Percentiles rank a stretch among this genome's conserved stretches.
Evolutionary conservation across 2,797 vertebrate genomes (phyloP).

Genomic region (Dallia pectoralis): DNA sequence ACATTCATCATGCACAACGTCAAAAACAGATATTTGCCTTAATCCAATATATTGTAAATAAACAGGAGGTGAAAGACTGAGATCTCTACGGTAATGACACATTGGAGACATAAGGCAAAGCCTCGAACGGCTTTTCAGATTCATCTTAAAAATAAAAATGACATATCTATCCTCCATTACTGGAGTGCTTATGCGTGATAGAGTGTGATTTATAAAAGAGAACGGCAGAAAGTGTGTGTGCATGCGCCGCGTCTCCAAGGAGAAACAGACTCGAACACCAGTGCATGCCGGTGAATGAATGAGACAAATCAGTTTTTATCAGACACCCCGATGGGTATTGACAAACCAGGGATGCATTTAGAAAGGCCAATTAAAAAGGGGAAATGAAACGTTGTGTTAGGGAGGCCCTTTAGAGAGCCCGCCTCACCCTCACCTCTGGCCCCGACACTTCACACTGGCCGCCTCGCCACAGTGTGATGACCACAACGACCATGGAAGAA

Average conservation of each 20-base stretch:
- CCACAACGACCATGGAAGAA: conserved; percentile 36
- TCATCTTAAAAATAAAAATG: background rate
- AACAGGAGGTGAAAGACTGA: too few species aligned
- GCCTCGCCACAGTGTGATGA: conserved; percentile 50
- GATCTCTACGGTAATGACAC: too few species aligned
- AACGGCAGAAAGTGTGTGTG: background rate
- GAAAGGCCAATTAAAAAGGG: conserved; percentile 80
- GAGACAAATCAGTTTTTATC: conserved; percentile 80
- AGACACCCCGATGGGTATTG: conserved; percentile 74
- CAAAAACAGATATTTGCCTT: too few species aligned
- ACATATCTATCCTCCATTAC: conserved; percentile 1
- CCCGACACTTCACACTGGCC: conserved; percentile 31
- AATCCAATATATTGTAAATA: too few species aligned
- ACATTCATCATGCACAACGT: too few species aligned
- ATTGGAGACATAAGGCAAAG: background rate
- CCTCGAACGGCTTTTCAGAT: background rate
- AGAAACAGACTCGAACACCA: conserved; percentile 29
- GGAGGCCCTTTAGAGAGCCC: conserved; percentile 65
- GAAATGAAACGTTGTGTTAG: conserved; percentile 70
- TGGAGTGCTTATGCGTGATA: background rate
- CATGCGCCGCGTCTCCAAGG: conserved; percentile 49
- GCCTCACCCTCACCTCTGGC: conserved; percentile 51
- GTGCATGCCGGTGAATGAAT: conserved; percentile 71
- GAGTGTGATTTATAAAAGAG: background rate
- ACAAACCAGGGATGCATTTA: conserved; percentile 81